These are phyloP conservation scores for Petrocephalus microphthalmus DNA, from an alignment of 2,113 vertebrate species.

Conservation along the genomic window DNA sequence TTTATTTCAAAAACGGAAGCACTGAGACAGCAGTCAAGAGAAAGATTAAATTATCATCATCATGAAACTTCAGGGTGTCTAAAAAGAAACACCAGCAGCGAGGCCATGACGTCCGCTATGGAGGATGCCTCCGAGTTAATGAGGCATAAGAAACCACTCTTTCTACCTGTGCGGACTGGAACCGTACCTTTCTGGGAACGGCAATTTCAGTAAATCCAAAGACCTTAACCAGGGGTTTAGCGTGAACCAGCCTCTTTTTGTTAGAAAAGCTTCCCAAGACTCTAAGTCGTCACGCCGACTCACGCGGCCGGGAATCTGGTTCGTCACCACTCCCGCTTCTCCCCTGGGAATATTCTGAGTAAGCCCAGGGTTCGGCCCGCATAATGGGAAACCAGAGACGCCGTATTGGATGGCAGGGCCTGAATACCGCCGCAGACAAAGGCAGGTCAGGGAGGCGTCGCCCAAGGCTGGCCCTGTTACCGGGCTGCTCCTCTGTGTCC, in stretches of 20 bases:
- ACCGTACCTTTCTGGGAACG: neutral
- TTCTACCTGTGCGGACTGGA: neutral
- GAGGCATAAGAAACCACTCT: neutral
- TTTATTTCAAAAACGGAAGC: neutral
- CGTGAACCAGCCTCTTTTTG: constrained; percentile 23
- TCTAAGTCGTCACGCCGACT: neutral
- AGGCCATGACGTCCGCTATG: neutral
- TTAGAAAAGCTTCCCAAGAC: constrained; percentile 10
- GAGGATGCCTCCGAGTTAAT: neutral
- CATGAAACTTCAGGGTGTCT: neutral
- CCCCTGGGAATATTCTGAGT: constrained; percentile 11
- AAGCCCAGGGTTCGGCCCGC: neutral
- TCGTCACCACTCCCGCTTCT: neutral
- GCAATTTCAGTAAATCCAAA: neutral
- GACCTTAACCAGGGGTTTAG: constrained; percentile 16
- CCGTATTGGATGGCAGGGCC: neutral
- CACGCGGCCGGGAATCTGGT: neutral
- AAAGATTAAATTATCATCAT: neutral
- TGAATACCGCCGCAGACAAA: neutral
- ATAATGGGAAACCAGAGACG: neutral
- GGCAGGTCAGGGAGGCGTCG: neutral
- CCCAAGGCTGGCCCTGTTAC: neutral
- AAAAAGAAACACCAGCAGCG: neutral
- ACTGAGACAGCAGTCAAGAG: neutral
- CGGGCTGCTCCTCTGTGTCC: neutral